Conservation (phyloP, 2,113 vertebrate species). For the Cercocebus atys region DNA sequence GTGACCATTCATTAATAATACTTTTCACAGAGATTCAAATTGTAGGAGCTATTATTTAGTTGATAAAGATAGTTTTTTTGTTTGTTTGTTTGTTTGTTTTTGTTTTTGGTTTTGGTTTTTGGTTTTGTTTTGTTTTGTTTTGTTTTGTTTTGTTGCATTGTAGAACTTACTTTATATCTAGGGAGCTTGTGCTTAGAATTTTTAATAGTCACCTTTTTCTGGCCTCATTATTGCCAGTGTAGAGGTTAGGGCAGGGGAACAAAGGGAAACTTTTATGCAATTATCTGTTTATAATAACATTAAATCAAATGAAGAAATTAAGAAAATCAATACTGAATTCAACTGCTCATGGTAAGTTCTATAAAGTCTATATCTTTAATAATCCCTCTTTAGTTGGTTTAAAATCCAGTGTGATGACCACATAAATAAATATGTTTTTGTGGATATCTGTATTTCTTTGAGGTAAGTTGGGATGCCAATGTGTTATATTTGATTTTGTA, state of each 20-base stretch:
- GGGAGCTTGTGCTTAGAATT: background rate
- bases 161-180: background rate
- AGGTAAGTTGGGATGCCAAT: background rate
- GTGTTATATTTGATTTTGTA: background rate
- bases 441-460: background rate
- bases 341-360: background rate
- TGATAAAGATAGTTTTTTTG: background rate
- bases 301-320: constrained; percentile 26
- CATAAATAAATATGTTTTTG: background rate
- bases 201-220: background rate
- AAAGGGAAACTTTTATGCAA: background rate
- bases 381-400: background rate
- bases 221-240: background rate
- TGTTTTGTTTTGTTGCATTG: background rate
- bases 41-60: background rate
- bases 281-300: background rate
- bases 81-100: background rate
- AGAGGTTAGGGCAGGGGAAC: background rate
- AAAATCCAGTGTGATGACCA: background rate
- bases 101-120: too few species aligned
- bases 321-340: background rate
- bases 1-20: background rate
- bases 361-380: background rate
- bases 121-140: background rate
- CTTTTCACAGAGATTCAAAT: background rate